Evolutionary conservation across 1,140 invertebrate species (phyloP).

Genomic region (Whitmania pigra): DNA sequence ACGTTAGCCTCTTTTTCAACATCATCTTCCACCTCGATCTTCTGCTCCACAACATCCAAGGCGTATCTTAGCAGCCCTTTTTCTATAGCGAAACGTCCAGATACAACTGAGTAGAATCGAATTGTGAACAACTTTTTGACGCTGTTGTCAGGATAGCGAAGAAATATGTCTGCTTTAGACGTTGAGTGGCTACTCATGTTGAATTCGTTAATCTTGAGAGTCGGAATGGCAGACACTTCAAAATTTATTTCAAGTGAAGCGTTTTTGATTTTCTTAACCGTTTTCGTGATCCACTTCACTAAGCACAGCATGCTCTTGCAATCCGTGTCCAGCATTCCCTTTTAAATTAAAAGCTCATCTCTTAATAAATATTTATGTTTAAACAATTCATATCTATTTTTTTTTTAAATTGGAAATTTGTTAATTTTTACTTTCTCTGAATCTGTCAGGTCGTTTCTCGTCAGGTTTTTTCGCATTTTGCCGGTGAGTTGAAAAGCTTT

Average conservation of each 20-base stretch:
- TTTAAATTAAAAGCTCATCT: background rate
- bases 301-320: background rate
- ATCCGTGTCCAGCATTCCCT: background rate
- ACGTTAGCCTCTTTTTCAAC: no score
- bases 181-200: background rate
- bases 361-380: no score
- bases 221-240: background rate
- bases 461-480: no score
- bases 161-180: background rate
- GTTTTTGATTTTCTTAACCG: background rate
- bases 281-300: background rate
- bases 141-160: background rate
- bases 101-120: background rate
- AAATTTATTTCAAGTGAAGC: background rate
- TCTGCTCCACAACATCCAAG: no score
- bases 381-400: no score
- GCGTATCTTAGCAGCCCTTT: no score
- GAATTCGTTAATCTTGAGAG: background rate
- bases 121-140: constrained; percentile 2
- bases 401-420: no score
- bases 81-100: no score
- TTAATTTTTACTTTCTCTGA: no score
- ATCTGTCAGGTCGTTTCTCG: no score
- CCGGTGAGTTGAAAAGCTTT: no score
- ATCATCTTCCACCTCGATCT: no score